A percentile compares a stretch with the other conserved stretches of the same genome.
phyloP scores from a whole-genome alignment of 1,140 invertebrate genomes.

The Theocolax elegans region DNA sequence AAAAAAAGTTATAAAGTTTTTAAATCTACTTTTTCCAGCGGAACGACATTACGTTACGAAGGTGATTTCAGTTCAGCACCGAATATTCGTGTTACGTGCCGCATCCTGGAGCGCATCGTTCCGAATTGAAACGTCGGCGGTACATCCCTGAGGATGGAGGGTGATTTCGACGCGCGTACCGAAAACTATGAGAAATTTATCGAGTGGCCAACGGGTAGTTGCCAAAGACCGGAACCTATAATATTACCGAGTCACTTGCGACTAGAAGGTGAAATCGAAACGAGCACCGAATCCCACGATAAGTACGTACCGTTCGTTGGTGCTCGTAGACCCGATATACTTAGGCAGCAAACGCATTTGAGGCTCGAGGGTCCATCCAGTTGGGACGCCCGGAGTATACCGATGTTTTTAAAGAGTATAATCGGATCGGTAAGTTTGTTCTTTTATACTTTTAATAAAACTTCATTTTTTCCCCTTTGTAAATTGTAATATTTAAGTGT shows the following conservation, averaged over 20 bases:
- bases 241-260: slow-evolving; percentile 65
- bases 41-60: slow-evolving; percentile 47
- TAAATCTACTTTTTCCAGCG: slow-evolving; percentile 27
- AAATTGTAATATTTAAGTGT: no score
- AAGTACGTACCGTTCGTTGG: slow-evolving; percentile 66
- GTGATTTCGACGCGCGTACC: slow-evolving; percentile 64
- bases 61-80: slow-evolving; percentile 57
- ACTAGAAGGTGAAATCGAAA: slow-evolving; percentile 67
- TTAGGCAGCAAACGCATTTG: slow-evolving; percentile 59
- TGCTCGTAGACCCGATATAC: slow-evolving; percentile 58
- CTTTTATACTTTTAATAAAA: background rate
- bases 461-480: no score
- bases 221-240: slow-evolving; percentile 61
- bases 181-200: slow-evolving; percentile 69
- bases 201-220: slow-evolving; percentile 63
- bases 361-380: slow-evolving; percentile 63
- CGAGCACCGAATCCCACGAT: slow-evolving; percentile 67
- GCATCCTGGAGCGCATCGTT: slow-evolving; percentile 61
- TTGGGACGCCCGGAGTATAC: slow-evolving; percentile 63
- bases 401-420: slow-evolving; percentile 59
- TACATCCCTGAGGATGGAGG: slow-evolving; percentile 69
- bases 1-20: no score
- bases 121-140: slow-evolving; percentile 63
- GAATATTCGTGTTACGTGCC: slow-evolving; percentile 59
- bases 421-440: slow-evolving; percentile 53